Conservation (phyloP, 1,140 invertebrate species). For the Pentalonia nigronervosa region DNA sequence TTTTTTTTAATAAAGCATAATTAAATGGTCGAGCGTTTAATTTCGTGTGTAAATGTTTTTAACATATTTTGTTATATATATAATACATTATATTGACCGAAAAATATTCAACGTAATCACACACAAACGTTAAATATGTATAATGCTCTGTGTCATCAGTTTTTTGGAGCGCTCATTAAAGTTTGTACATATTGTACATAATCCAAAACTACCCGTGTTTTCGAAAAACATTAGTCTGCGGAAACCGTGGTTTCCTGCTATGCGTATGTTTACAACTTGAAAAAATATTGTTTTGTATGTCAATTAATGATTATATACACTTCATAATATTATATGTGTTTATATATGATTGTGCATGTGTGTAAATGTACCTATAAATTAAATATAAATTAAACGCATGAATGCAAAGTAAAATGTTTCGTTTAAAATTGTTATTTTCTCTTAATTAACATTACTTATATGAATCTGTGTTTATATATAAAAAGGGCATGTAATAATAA, state of each 20-base stretch:
- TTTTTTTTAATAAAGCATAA: neutral
- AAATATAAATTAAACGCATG: neutral
- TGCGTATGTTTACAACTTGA: neutral
- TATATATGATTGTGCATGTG: neutral
- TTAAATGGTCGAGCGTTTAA: neutral
- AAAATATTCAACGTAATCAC: neutral
- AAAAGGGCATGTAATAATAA: too few relatives aligned
- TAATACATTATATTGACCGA: neutral
- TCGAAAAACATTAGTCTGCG: slow-evolving; percentile 23
- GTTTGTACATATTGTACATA: neutral
- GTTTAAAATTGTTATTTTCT: neutral
- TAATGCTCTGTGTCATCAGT: slow-evolving; percentile 21
- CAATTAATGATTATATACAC: neutral
- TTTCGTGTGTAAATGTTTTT: neutral
- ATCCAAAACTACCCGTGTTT: neutral
- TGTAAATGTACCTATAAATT: neutral
- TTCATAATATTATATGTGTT: slow-evolving; percentile 20
- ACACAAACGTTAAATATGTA: neutral
- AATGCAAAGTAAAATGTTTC: slow-evolving; percentile 6
- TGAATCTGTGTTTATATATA: neutral
- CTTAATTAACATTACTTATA: neutral
- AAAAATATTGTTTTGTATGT: slow-evolving; percentile 8
- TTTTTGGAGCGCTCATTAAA: slow-evolving; percentile 16
- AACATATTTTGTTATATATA: neutral
- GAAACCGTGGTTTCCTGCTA: neutral